Conservation (phyloP, 2,888 invertebrate genomes). For the Ligdia adustata region DNA sequence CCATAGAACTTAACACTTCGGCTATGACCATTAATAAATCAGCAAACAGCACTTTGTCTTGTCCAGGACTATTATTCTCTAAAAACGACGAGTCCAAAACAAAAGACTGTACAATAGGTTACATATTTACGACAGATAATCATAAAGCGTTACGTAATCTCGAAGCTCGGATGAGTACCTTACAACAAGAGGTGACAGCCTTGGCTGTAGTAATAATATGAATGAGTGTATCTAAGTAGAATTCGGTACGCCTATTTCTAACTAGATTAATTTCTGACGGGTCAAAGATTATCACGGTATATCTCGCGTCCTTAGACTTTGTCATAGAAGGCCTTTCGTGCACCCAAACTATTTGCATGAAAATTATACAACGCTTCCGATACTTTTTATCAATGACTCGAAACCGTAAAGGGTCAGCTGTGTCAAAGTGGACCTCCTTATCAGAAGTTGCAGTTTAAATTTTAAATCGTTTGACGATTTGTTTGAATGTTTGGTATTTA, state of each 20-base stretch:
- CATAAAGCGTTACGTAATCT: conserved; percentile 33
- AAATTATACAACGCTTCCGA: conserved; percentile 36
- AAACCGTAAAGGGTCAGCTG: conserved; percentile 29
- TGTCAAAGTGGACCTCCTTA: conserved; percentile 17
- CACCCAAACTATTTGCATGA: too few species aligned
- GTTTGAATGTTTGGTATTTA: too few species aligned
- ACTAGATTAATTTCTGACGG: conserved; percentile 54
- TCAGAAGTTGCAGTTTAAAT: conserved; percentile 12
- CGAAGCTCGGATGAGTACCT: conserved; percentile 21
- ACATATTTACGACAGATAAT: conserved; percentile 13
- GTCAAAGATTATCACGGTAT: conserved; percentile 51
- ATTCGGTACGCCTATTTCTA: conserved; percentile 57
- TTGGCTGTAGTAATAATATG: conserved; percentile 43
- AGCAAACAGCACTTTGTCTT: conserved; percentile 16
- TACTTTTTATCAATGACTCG: conserved; percentile 26
- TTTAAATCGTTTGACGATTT: conserved; percentile 8
- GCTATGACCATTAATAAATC: conserved; percentile 26
- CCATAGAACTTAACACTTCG: conserved; percentile 27
- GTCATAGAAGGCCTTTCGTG: conserved; percentile 50
- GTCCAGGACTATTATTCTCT: conserved; percentile 23
- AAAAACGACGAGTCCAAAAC: conserved; percentile 22
- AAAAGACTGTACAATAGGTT: conserved; percentile 25
- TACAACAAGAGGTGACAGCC: conserved; percentile 41
- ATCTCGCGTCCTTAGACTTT: conserved; percentile 43
- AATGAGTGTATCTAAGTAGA: conserved; percentile 45